Conservation (phyloP, 1,140 invertebrate species). For the Drosophila subobscura region DNA sequence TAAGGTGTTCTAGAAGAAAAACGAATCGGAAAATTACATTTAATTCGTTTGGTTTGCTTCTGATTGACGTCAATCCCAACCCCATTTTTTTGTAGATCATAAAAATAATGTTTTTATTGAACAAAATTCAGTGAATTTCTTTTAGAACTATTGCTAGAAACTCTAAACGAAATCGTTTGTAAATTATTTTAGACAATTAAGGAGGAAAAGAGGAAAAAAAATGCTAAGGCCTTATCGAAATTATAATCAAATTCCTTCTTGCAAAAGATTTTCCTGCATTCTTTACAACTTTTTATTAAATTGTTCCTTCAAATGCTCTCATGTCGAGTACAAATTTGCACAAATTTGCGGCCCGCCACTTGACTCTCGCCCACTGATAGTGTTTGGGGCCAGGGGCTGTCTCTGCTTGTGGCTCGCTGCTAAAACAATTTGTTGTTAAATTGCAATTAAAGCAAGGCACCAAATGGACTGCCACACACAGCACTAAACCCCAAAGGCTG, state of each 20-base stretch:
- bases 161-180: background rate
- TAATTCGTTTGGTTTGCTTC: too few relatives aligned
- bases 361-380: constrained; percentile 45
- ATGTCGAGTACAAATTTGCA: constrained; percentile 18
- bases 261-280: background rate
- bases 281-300: constrained; percentile 1
- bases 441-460: constrained; percentile 63
- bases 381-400: constrained; percentile 8
- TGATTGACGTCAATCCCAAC: too few relatives aligned
- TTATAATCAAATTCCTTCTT: background rate
- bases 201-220: background rate
- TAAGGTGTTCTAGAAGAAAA: too few relatives aligned
- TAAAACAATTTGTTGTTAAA: constrained; percentile 66
- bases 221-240: background rate
- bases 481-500: constrained; percentile 24
- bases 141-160: too few relatives aligned
- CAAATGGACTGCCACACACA: constrained; percentile 20
- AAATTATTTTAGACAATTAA: background rate
- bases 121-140: too few relatives aligned
- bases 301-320: constrained; percentile 7
- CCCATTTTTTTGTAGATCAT: too few relatives aligned
- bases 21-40: too few relatives aligned
- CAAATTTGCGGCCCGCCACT: constrained; percentile 30
- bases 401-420: constrained; percentile 16
- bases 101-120: too few relatives aligned